phyloP scores from a whole-genome alignment of 2,797 vertebrate genomes.

The Onychomys arenicola region DNA sequence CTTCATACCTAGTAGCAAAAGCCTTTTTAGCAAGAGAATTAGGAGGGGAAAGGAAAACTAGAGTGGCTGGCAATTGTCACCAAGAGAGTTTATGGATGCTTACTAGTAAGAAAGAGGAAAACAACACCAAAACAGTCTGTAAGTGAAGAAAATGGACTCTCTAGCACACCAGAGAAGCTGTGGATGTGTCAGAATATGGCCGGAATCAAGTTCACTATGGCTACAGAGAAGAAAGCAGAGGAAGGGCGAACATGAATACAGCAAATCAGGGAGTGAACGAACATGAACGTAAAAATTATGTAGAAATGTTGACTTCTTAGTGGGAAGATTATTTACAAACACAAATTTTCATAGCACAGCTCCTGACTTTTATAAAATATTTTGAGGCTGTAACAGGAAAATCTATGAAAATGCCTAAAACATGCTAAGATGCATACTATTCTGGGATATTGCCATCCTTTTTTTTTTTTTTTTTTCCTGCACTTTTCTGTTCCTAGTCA shows the following conservation, averaged over 20 bases:
- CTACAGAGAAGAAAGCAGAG: neutral
- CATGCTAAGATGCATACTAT: neutral
- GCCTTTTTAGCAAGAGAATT: neutral
- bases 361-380: conserved; percentile 7
- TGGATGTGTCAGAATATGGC: neutral
- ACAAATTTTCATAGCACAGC: neutral
- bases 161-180: neutral
- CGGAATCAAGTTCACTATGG: neutral
- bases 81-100: neutral
- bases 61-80: neutral
- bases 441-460: neutral
- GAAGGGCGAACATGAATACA: neutral
- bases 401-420: neutral
- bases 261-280: neutral
- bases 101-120: neutral
- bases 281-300: neutral
- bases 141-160: neutral
- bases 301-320: neutral
- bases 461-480: neutral
- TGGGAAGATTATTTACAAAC: conserved; percentile 18
- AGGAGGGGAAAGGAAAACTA: neutral
- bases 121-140: neutral
- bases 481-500: neutral
- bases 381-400: neutral
- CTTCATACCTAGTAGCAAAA: neutral